phyloP scores from a whole-genome alignment of 2,797 vertebrate species.

The Aeoliscus strigatus region DNA sequence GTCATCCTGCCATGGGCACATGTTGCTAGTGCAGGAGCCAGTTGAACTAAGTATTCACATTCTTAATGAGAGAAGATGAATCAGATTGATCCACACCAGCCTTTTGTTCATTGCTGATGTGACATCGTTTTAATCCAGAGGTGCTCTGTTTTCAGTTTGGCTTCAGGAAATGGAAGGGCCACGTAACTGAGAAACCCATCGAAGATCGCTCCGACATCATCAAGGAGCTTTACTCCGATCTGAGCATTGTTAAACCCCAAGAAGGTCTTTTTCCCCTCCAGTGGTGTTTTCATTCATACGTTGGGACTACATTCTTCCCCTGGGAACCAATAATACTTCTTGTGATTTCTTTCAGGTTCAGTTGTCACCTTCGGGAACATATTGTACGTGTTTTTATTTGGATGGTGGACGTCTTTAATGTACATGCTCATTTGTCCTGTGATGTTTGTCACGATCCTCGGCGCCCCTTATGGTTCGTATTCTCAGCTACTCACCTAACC shows the following conservation, averaged over 20 bases:
- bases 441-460: conserved; percentile 81
- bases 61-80: no score
- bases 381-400: conserved; percentile 80
- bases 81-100: no score
- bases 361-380: conserved; percentile 76
- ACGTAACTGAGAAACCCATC: conserved; percentile 77
- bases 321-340: neutral
- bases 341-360: conserved; percentile 67
- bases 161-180: conserved; percentile 87
- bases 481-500: neutral
- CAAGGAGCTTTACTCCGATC: conserved; percentile 82
- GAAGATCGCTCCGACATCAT: conserved; percentile 77
- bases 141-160: conserved; percentile 70
- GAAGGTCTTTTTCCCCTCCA: conserved; percentile 65
- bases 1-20: no score
- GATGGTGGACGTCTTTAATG: conserved; percentile 84
- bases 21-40: no score
- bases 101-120: neutral
- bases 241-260: conserved; percentile 70
- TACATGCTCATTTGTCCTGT: conserved; percentile 73
- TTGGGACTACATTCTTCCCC: no score
- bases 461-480: conserved; percentile 76
- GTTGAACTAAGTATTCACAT: no score
- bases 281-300: no score
- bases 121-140: neutral